These are phyloP conservation scores for Heterocephalus glaber DNA, from an alignment of 2,113 vertebrate species.

Conservation along the genomic window DNA sequence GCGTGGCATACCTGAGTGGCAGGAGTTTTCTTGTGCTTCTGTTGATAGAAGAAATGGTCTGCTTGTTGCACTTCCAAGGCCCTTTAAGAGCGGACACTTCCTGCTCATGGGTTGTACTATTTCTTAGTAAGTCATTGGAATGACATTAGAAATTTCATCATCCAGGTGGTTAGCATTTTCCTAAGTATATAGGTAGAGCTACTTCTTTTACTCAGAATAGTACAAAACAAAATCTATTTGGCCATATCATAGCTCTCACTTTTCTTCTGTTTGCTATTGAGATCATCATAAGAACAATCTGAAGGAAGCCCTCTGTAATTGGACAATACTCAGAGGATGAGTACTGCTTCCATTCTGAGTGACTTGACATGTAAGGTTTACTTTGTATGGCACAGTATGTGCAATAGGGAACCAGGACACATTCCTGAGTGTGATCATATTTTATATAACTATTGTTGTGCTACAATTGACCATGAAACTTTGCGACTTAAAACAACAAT, in stretches of 20 bases:
- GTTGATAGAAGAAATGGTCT: not conserved
- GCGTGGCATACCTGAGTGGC: not conserved
- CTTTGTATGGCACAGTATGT: not conserved
- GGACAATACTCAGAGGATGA: not conserved
- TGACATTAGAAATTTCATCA: not conserved
- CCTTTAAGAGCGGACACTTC: not conserved
- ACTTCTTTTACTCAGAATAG: not conserved
- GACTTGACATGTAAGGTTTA: not conserved
- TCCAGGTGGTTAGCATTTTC: not conserved
- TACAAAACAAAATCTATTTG: not conserved
- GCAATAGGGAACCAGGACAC: not conserved
- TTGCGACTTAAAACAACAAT: not conserved
- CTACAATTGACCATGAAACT: not conserved
- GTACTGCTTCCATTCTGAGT: not conserved
- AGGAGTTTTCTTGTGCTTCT: not conserved
- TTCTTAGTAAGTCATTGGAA: not conserved
- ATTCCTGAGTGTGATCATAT: not conserved
- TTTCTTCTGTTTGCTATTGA: conserved; percentile 16
- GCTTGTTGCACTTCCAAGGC: not conserved
- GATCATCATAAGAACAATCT: not conserved
- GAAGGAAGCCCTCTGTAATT: not conserved
- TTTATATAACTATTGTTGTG: not conserved
- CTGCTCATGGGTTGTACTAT: not conserved
- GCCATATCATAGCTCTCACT: not conserved
- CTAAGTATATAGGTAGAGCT: not conserved